Conservation (phyloP, 2,888 invertebrate species). For the Pinctada fucata region DNA sequence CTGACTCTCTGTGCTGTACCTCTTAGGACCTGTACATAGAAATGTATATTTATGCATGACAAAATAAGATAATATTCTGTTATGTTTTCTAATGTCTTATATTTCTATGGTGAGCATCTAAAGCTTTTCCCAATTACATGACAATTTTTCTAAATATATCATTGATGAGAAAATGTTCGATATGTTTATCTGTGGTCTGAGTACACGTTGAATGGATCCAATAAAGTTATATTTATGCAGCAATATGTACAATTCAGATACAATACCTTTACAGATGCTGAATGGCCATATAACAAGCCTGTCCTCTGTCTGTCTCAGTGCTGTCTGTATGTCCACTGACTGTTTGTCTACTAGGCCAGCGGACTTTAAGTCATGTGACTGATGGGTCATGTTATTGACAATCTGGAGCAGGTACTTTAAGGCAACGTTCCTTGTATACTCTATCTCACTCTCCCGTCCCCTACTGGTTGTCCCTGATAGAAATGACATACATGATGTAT, state of each 20-base stretch:
- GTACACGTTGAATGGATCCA: no score
- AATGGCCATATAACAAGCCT: slow-evolving; percentile 89
- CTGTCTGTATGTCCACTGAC: slow-evolving; percentile 31
- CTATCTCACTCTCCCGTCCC: slow-evolving; percentile 46
- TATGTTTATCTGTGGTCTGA: no score
- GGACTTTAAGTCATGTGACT: slow-evolving; percentile 47
- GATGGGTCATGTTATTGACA: slow-evolving; percentile 59
- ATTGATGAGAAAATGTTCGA: no score
- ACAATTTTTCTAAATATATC: no score
- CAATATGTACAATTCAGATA: no score
- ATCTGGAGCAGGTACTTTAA: slow-evolving; percentile 63
- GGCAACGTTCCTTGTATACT: slow-evolving; percentile 49
- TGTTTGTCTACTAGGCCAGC: slow-evolving; percentile 50
- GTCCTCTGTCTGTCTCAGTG: slow-evolving; percentile 71
- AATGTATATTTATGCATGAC: no score
- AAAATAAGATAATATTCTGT: no score
- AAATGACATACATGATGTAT: not conserved
- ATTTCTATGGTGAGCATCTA: no score
- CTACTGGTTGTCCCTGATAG: slow-evolving; percentile 55
- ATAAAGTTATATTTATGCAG: no score
- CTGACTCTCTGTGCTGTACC: slow-evolving; percentile 29
- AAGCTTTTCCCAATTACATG: no score
- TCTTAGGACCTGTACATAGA: slow-evolving; percentile 33
- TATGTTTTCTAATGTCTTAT: no score
- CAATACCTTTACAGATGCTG: slow-evolving; percentile 80